phyloP scores from a whole-genome alignment of 2,888 invertebrate species.

The Calameuta filiformis region DNA sequence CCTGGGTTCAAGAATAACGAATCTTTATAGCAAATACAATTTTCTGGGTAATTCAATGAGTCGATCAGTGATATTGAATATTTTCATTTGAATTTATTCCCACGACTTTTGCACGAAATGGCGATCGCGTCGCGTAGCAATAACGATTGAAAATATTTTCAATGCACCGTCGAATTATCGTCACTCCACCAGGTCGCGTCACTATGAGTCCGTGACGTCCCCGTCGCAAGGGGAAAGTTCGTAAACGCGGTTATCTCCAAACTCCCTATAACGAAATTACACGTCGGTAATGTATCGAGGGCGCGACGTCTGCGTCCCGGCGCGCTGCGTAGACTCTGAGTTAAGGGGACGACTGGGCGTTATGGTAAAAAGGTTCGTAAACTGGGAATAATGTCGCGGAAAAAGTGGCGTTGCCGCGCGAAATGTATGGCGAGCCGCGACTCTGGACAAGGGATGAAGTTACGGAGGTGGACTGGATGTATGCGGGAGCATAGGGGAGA shows the following conservation, averaged over 20 bases:
- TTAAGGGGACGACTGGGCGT: constrained; percentile 14
- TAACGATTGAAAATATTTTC: not conserved
- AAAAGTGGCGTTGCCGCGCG: constrained; percentile 40
- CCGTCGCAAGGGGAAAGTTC: constrained; percentile 44
- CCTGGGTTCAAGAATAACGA: not conserved
- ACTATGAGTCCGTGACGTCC: not conserved
- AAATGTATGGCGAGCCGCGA: constrained; percentile 32
- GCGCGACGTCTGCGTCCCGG: constrained; percentile 33
- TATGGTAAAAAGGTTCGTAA: constrained; percentile 42
- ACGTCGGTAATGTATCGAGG: constrained; percentile 57
- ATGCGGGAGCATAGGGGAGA: not conserved
- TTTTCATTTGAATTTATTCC: not conserved
- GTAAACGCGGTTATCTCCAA: constrained; percentile 54
- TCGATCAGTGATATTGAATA: not conserved
- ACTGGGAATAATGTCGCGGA: constrained; percentile 39
- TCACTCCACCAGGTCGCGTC: not conserved
- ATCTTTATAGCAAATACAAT: not conserved
- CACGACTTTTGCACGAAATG: not conserved
- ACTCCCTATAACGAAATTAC: constrained; percentile 56
- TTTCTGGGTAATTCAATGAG: not conserved
- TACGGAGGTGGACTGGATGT: not conserved
- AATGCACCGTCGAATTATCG: not conserved
- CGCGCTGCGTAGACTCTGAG: constrained; percentile 19
- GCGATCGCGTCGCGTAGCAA: not conserved
- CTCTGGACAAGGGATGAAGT: not conserved